Conservation (phyloP, 2,113 vertebrate genomes). For the Bubo bubo region DNA sequence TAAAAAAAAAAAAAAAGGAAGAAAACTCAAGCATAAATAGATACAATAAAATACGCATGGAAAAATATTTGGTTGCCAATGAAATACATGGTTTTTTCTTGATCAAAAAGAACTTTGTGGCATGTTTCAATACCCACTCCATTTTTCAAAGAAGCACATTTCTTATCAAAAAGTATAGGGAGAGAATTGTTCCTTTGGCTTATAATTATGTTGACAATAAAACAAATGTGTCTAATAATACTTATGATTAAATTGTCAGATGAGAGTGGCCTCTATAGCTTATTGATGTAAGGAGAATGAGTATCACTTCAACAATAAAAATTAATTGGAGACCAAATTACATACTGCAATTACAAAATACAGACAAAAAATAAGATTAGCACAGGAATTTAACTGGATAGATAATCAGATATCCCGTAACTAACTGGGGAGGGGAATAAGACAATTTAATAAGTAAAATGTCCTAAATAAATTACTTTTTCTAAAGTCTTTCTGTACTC, state of each 20-base stretch:
- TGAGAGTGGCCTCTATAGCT: background rate
- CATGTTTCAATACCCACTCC: background rate
- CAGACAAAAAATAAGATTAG: background rate
- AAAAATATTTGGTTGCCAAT: background rate
- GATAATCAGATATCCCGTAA: background rate
- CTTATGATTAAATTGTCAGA: background rate
- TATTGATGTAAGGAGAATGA: background rate
- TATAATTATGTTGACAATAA: background rate
- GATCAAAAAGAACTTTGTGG: background rate
- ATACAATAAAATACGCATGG: background rate
- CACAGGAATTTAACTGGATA: background rate
- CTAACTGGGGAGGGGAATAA: background rate
- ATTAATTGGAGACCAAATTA: background rate
- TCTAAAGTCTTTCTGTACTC: background rate
- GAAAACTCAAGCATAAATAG: background rate
- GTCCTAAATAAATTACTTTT: background rate
- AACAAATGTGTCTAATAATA: background rate
- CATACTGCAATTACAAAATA: background rate
- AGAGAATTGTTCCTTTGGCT: background rate
- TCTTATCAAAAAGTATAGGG: background rate
- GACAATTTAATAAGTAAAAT: background rate
- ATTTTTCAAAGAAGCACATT: background rate
- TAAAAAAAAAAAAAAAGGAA: background rate
- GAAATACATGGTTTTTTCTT: background rate
- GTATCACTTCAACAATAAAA: background rate